A percentile compares a stretch with the other conserved stretches of the same genome.
Evolutionary conservation across 2,888 invertebrate genomes (phyloP).

Genomic region (Petrolisthes cinctipes): DNA sequence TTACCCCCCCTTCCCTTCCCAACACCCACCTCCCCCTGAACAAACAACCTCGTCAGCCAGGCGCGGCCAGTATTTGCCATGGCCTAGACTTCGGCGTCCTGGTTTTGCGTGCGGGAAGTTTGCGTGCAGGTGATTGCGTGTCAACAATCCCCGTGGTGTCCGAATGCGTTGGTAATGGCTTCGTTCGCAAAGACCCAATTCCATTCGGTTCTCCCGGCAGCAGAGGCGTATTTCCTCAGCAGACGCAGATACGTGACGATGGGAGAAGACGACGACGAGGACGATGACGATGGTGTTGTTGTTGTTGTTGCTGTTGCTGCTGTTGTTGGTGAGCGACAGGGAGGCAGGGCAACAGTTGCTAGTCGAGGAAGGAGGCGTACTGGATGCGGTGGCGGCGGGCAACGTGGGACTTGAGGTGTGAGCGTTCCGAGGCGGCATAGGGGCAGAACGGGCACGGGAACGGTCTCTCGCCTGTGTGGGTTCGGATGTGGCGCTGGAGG

Average conservation of each 20-base stretch:
- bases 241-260: slow-evolving; percentile 39
- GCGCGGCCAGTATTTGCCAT: slow-evolving; percentile 31
- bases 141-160: slow-evolving; percentile 55
- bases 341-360: slow-evolving; percentile 37
- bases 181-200: slow-evolving; percentile 49
- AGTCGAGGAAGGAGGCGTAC: slow-evolving; percentile 59
- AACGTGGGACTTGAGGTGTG: slow-evolving; percentile 62
- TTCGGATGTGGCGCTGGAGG: slow-evolving; percentile 63
- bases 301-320: too few species aligned
- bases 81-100: slow-evolving; percentile 48
- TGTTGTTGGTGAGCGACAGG: neutral
- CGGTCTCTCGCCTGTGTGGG: slow-evolving; percentile 65
- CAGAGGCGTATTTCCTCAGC: slow-evolving; percentile 25
- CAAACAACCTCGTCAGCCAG: slow-evolving; percentile 42
- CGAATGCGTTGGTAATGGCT: slow-evolving; percentile 53
- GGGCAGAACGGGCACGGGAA: slow-evolving; percentile 64
- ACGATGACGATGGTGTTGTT: neutral
- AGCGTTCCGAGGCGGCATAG: slow-evolving; percentile 62
- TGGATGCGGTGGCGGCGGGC: slow-evolving; percentile 59
- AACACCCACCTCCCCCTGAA: slow-evolving; percentile 29
- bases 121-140: slow-evolving; percentile 61
- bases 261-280: neutral
- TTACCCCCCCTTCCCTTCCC: slow-evolving; percentile 13
- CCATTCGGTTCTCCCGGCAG: slow-evolving; percentile 32
- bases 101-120: slow-evolving; percentile 58